phyloP scores from a whole-genome alignment of 2,113 vertebrate species.

The Misgurnus anguillicaudatus region DNA sequence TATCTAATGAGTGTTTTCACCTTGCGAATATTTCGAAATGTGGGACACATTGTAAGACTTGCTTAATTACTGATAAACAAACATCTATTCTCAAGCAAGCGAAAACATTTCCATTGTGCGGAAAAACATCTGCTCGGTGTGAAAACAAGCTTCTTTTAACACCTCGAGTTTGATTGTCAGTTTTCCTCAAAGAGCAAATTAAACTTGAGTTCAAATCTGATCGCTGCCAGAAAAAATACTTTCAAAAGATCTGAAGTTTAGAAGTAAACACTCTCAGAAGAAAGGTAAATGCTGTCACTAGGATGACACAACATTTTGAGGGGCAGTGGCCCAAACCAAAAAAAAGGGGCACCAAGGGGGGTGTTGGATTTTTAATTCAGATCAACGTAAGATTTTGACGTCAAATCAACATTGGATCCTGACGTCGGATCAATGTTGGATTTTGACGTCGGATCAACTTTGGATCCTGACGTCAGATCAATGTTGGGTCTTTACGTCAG shows the following conservation, averaged over 20 bases:
- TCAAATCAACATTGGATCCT: too few relatives aligned
- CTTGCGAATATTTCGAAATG: neutral
- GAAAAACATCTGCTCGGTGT: neutral
- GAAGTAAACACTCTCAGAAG: neutral
- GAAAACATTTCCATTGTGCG: constrained; percentile 2
- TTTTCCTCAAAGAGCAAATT: constrained; percentile 23
- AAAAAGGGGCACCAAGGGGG: too few relatives aligned
- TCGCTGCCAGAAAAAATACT: neutral
- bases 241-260: neutral
- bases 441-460: too few relatives aligned
- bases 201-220: constrained; percentile 12
- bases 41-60: neutral
- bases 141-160: constrained; percentile 8
- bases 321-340: too few relatives aligned
- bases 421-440: too few relatives aligned
- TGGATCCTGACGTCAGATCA: too few relatives aligned
- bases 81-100: neutral
- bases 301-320: too few relatives aligned
- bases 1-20: neutral
- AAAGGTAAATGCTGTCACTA: too few relatives aligned
- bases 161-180: constrained; percentile 24
- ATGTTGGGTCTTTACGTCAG: too few relatives aligned
- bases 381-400: too few relatives aligned
- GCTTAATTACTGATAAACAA: neutral
- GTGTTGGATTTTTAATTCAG: too few relatives aligned